A percentile compares a stretch with the other conserved stretches of the same genome.
Evolutionary conservation across 2,113 vertebrate genomes (phyloP).

Genomic region (Pteropus alecto): DNA sequence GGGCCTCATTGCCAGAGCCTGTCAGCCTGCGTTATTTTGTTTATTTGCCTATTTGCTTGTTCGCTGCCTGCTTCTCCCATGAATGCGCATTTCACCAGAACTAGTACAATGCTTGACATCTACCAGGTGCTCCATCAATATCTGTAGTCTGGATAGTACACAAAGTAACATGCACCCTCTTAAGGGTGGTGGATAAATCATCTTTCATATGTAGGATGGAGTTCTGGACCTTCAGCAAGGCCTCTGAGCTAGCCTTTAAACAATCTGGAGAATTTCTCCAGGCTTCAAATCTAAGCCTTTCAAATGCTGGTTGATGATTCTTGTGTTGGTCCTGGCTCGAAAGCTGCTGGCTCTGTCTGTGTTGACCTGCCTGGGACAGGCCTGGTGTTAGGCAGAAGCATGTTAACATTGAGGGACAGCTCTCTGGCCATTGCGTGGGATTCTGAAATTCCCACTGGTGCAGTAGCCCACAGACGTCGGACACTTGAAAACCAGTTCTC

Average conservation of each 20-base stretch:
- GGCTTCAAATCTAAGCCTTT: neutral
- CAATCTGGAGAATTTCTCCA: neutral
- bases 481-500: neutral
- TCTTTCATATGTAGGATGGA: neutral
- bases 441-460: neutral
- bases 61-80: neutral
- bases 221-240: neutral
- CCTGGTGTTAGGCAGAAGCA: neutral
- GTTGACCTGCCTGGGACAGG: neutral
- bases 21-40: neutral
- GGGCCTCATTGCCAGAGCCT: neutral
- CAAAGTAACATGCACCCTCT: neutral
- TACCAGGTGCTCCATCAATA: neutral
- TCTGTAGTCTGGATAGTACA: neutral
- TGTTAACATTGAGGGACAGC: neutral
- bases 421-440: neutral
- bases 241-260: neutral
- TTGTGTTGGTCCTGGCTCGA: neutral
- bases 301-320: neutral
- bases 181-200: neutral
- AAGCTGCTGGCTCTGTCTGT: neutral
- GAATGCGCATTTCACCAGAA: neutral
- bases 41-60: neutral
- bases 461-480: neutral
- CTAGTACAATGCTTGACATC: neutral